phyloP scores from a whole-genome alignment of 2,797 vertebrate genomes.

The Carapus acus region DNA sequence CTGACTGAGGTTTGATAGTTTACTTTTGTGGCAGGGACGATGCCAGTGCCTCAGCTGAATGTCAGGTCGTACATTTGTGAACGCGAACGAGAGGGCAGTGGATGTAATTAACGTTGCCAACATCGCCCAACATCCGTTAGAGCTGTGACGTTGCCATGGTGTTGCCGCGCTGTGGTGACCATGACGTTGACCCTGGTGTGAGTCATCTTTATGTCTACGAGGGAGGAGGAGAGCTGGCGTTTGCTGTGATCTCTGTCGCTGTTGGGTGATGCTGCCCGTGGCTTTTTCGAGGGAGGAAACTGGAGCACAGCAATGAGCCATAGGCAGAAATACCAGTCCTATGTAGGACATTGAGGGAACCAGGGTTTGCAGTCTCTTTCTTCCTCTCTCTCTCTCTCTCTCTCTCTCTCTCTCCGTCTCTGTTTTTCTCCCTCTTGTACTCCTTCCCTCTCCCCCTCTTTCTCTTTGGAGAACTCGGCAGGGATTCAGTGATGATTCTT shows the following conservation, averaged over 20 bases:
- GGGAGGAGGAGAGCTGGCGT: slow-evolving; percentile 38
- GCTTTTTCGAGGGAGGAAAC: slow-evolving; percentile 53
- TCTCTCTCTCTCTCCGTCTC: too few species aligned
- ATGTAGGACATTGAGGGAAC: slow-evolving; percentile 64
- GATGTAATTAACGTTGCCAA: slow-evolving; percentile 9
- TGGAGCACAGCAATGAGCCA: slow-evolving; percentile 66
- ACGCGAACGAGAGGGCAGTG: slow-evolving; percentile 10
- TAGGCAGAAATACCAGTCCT: slow-evolving; percentile 62
- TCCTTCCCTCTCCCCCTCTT: too few species aligned
- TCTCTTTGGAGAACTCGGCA: slow-evolving; percentile 33
- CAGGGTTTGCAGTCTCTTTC: slow-evolving; percentile 31
- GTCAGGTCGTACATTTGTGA: slow-evolving; percentile 7
- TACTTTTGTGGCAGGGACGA: too few species aligned
- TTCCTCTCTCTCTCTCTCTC: too few species aligned
- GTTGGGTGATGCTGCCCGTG: slow-evolving; percentile 47
- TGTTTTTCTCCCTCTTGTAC: too few species aligned
- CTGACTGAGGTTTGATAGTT: too few species aligned
- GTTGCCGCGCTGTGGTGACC: slow-evolving; percentile 11
- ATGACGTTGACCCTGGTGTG: slow-evolving; percentile 45
- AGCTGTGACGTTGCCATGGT: slow-evolving; percentile 12
- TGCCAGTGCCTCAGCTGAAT: too few species aligned
- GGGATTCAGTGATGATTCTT: slow-evolving; percentile 22
- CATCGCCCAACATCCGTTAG: slow-evolving; percentile 17
- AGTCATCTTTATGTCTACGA: slow-evolving; percentile 43
- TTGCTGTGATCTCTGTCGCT: slow-evolving; percentile 50